Base-by-base conservation (phyloP, 2,888 invertebrate species). In the Nineta flava region DNA sequence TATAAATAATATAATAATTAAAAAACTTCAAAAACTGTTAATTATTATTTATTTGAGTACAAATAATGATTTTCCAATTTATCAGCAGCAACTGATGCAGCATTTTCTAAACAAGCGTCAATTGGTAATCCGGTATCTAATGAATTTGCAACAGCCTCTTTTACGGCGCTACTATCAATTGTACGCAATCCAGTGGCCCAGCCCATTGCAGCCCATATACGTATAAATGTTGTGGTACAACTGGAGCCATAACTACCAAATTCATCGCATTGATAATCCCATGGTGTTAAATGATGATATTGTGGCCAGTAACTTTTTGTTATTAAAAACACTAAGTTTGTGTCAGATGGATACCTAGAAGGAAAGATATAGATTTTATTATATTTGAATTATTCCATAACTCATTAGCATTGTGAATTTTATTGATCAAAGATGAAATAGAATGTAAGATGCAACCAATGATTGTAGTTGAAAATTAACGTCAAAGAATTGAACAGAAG, bases 241-340 rank as follows among this genome's bases (percentile, higher is more conserved):
- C 83, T 87, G 1, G 65, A 65, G 67, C 77, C 78, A 58, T 88
- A 88, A 43, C 75, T 74, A 2, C 88, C 88, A 55, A 74, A 88
- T 65, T 90, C 88, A 9, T 83, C 82, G n/a, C 77, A 79, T 60
- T 85, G 84, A 66, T 85, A 88, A 60, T 90, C 88, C 67, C 79
- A 78, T 0, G 87, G 83, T 17, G 84, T 63, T 17, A 85, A 60
- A 57, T 88, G 87, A 60, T 90, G 88, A 60, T 86, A 90, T 53
- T 82, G 80, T 0, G 81, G 77, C 88, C 88, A 88, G 61, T 81
- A 81, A 2, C 79, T 80, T 62, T 82, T 84, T 3, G 75, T 76
- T 4, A 87, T 62, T 46, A 88, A 64, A 62, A 88, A 88, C 9
- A 87, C 79, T 53, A 78, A 67, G 62, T 85, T 86, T 3, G 83